Evolutionary conservation across 2,113 vertebrate genomes (phyloP).

Genomic region (Hydropotes inermis): DNA sequence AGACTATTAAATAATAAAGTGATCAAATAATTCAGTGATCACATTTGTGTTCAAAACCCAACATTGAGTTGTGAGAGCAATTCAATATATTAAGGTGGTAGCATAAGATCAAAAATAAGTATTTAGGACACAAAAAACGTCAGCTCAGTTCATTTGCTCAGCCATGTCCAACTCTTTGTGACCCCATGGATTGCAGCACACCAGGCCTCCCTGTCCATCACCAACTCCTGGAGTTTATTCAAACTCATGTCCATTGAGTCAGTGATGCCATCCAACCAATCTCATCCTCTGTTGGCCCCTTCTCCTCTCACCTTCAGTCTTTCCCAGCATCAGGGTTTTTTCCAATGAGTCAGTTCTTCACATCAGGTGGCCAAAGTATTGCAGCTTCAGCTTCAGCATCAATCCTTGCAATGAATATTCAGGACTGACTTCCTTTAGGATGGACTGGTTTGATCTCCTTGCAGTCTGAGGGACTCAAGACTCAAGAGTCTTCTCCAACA

Average conservation of each 20-base stretch:
- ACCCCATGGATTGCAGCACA: not conserved
- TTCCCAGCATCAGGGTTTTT: not conserved
- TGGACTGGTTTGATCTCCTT: not conserved
- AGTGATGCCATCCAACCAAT: not conserved
- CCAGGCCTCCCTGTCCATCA: not conserved
- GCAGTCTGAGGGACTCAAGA: not conserved
- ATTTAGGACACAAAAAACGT: not conserved
- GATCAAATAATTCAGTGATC: not conserved
- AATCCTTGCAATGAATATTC: not conserved
- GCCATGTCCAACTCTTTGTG: fast-evolving
- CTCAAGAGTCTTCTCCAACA: not conserved
- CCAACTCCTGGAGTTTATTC: not conserved
- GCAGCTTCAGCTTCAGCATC: not conserved
- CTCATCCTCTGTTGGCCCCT: not conserved
- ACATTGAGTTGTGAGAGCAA: not conserved
- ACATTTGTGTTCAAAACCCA: not conserved
- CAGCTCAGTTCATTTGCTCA: not conserved
- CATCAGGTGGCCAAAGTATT: not conserved
- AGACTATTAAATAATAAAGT: not conserved
- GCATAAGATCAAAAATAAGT: not conserved
- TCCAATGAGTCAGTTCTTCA: not conserved
- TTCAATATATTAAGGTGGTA: not conserved
- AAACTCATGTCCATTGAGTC: not conserved
- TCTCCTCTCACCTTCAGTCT: not conserved
- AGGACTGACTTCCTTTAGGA: not conserved